Conservation (phyloP, 2,888 invertebrate species). For the Chalcosyrphus nemorum region DNA sequence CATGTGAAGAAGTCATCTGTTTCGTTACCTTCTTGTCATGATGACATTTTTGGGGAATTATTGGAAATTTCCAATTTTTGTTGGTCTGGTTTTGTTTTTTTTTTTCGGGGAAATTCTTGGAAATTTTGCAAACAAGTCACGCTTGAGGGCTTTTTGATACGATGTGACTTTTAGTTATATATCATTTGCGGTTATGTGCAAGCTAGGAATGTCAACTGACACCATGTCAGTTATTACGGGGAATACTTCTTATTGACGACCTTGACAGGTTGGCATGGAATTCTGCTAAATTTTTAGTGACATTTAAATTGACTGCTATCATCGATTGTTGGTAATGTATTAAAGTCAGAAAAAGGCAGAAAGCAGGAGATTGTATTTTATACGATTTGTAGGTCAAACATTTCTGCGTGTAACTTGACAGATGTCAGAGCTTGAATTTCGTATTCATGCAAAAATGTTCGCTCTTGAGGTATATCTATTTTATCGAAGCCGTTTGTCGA, state of each 20-base stretch:
- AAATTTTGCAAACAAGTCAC: not conserved
- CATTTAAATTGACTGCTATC: too few species aligned
- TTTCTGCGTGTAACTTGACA: too few species aligned
- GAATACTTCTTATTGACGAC: not conserved
- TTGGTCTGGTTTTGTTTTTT: not conserved
- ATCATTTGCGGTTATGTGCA: not conserved
- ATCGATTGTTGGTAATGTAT: too few species aligned
- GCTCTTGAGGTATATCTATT: not conserved
- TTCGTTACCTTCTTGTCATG: not conserved
- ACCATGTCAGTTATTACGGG: too few species aligned
- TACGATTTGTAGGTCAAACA: too few species aligned
- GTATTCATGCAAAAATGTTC: too few species aligned
- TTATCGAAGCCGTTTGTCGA: not conserved
- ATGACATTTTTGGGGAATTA: constrained; percentile 2
- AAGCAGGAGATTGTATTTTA: too few species aligned
- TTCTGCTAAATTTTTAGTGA: not conserved
- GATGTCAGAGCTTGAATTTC: too few species aligned
- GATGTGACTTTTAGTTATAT: not conserved
- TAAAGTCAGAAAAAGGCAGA: too few species aligned
- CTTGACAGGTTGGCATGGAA: too few species aligned
- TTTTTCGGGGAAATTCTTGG: not conserved
- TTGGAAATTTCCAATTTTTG: not conserved
- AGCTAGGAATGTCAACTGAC: not conserved
- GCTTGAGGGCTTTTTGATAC: not conserved
- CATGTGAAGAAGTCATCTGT: not conserved